Base-by-base conservation (phyloP, 2,797 vertebrate genomes). In the Linurgus olivaceus region DNA sequence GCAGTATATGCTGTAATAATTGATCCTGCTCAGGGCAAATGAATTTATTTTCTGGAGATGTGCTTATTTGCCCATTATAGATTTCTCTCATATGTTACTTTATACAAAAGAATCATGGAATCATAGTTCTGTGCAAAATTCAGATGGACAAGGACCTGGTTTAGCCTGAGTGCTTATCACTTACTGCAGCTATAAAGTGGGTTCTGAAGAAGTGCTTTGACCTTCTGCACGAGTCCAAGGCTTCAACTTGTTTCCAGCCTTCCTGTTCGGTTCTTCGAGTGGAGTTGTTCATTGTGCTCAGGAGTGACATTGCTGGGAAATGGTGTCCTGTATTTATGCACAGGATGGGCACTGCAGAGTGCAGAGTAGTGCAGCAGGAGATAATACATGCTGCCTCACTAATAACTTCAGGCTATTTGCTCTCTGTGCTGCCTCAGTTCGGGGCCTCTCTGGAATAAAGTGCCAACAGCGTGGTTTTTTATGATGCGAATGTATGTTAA, bases 231-330 rank as follows among this genome's bases (percentile, higher is more conserved):
- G 63, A 96, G 90, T 92, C 94, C 91, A 81, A 81, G 85, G 81
- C 97, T 97, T 96, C 75, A 93, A 82, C 87, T 95, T 94, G 90
- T 97, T 97, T 97, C 94, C 96, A 72, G 7, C 73, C 94, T 95
- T 86, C 62, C 75, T 70, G 82, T 89, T 96, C 71, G 67, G 61
- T 93, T 93, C 74, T 76, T 68, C 3, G 63, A 96, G 83, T 65
- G 75, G 84, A 70, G 92, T 85, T 8, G 40, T 97, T 98, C 96
- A 97, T 96, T 93, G 95, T 88, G 92, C 97, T 98, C 97, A 48
- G n/a, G 97, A 98, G 97, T 96, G 83, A 97, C 97, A 98, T 98
- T 97, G 95, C 91, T 86, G 44, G 89, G 93, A 97, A 98, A 98
- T 97, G 95, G 96, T 88, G 89, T 96, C 77, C 93, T 90, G 92